Base-by-base conservation (phyloP, 2,888 invertebrate species). In the Xylota sylvarum region DNA sequence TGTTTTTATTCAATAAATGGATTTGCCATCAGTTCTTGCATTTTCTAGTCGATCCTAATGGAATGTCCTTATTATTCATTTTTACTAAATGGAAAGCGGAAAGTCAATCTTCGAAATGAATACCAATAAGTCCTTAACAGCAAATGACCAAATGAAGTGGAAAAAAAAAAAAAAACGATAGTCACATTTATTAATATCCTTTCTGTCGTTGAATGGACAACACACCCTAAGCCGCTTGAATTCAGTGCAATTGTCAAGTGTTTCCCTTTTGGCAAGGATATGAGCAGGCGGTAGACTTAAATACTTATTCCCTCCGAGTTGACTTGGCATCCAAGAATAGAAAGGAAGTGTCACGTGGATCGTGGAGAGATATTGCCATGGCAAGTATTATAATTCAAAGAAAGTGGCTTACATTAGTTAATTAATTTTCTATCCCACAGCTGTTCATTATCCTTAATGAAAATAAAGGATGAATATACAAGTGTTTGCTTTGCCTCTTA, bases 381-480 rank as follows among this genome's bases (percentile, higher is more conserved):
- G 52, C 7, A 52, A 23, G 65, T 35, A 60, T 56, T 46, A 60
- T 65, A 73, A 73, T 65, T 67, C 58, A 73, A 67, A 67, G 48
- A 23, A 56, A 9, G 10, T 32, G 74, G 52, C 30, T 81, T 74
- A 55, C 74, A 74, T 81, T 81, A 69, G 81, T 81, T 81, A 81
- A 81, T 81, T 81, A 81, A 74, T 81, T 81, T 81, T 74, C 67
- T 50, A 52, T 46, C 58, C 58, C 74, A 65, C 43, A 65, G 65
- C 58, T 27, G 27, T 67, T 62, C 40, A 37, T 62, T 80, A 40
- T 52, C 19, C 35, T 37, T 72, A 52, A 43, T 60, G 37, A 65
- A 23, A 37, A 56, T 32, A 56, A 76, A 43, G 46, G 40, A 55
- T 19, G 40, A 35, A 43, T 43, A 40, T 17, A 43, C 69, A 30